Evolutionary conservation across 2,888 invertebrate genomes (phyloP), one percentile per base, ranked within the genome.

Genomic region (Phragmatobia fuliginosa): DNA sequence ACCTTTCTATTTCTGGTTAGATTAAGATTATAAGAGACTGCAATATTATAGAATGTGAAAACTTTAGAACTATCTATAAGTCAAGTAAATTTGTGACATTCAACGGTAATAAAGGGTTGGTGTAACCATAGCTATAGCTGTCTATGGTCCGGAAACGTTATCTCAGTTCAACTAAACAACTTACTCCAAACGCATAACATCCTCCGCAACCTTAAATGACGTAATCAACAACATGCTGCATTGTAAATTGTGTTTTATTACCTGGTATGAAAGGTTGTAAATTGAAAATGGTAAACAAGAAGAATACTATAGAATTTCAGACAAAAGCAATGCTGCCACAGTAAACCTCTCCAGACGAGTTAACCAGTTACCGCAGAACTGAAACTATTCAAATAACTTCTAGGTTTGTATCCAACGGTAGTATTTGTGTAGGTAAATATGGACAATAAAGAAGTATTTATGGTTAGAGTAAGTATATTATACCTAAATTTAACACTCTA

Each of bases 121-220:
- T 14, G 6, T 83, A 85, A 45, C 87, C 85, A 81, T 87, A 87
- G 84, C 85, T 86, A 77, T 86, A 85, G 83, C 85, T 85, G 85
- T 87, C 86, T 88, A 71, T 73, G 75, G 83, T 82, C 87, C 90
- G 90, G 91, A 91, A 91, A 90, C 88, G 88, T 92, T 92, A 92
- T 92, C 92, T 91, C 87, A 85, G 86, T 87, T 85, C 87, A 91
- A 90, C 92, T 91, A 92, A 92, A 93, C 92, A 93, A 92, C 92
- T 93, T 89, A 92, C 91, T 92, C 87, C 81, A 80, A 87, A 84
- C 86, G 83, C 87, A 83, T 73, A 76, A 79, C 78, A 80, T 75
- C 73, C 68, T 79, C 74, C 72, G 33, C 66, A 72, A 68, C 68
- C 70, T 72, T 81, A 80, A 83, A 73, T 71, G 75, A 73, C 83